Evolutionary conservation across 23 tunicate species (phyloP), one percentile per base, ranked within the genome.

Genomic region (Oikopleura albicans): DNA sequence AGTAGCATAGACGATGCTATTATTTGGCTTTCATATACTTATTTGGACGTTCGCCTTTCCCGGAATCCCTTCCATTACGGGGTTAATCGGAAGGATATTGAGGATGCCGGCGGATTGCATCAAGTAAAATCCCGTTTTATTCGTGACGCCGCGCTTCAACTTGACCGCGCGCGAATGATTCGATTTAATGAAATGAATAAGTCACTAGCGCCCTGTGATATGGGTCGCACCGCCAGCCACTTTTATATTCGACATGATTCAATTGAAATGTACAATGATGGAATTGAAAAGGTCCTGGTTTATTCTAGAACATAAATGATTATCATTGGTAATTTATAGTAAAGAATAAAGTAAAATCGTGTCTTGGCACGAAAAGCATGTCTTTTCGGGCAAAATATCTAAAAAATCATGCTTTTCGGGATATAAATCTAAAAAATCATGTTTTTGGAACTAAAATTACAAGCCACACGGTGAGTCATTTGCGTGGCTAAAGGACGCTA

Each of bases 171-270:
- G 33, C 28, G 31, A 71, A 71, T 71, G 79, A n/a, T 71, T 35
- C 28, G 79, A 29, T 71, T 12, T 29, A 71, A 71, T 71, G 4
- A 34, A 16, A 31, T 4, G 28, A 71, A 34, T 16, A 16, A 71
- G 79, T 2, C 33, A 2, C 35, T 71, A 71, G 33, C 79, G 2
- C 37, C 79, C 35, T 71, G 79, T 29, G 99, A 95, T 57, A 40
- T 95, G 41, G 99, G 99, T 0, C 84, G 99, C 39, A 95, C 99
- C 4, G 91, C 99, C 1, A 90, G 96, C 0, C 99, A 95, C 76
- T 95, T 66, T 76, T 95, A 95, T 89, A 95, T 95, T 92, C 91
- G 91, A 66, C 87, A 90, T 41, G 66, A 57, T 0, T 86, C 92
- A n/a, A 88, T 95, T 40, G 96, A 95, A 85, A 84, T 86, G 37